phyloP scores from a whole-genome alignment of 2,113 vertebrate genomes.

The Bubo bubo region DNA sequence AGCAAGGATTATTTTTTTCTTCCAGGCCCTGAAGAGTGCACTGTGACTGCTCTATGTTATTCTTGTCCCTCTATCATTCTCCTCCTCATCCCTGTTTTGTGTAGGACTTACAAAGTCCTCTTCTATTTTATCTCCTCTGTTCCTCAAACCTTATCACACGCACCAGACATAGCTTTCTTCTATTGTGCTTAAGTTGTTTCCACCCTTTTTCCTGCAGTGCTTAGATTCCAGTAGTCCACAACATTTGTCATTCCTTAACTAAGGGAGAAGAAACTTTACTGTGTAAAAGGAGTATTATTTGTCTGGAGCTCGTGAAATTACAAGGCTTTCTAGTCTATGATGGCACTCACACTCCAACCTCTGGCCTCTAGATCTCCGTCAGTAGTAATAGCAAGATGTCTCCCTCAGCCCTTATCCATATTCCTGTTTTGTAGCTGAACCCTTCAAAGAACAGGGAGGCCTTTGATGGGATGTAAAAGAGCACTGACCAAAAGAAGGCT shows the following conservation, averaged over 20 bases:
- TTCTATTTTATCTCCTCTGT: neutral
- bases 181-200: neutral
- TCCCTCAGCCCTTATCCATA: neutral
- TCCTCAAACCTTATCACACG: neutral
- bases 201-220: neutral
- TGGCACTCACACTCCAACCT: neutral
- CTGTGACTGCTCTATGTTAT: neutral
- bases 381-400: neutral
- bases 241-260: neutral
- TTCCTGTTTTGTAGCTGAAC: neutral
- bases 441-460: neutral
- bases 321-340: neutral
- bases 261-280: neutral
- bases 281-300: neutral
- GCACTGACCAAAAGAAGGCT: neutral
- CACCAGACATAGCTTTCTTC: neutral
- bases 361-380: neutral
- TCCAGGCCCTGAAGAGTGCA: neutral
- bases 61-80: neutral
- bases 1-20: neutral
- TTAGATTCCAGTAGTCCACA: neutral
- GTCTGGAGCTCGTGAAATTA: neutral
- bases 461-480: neutral
- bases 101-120: neutral
- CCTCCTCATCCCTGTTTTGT: neutral